phyloP scores from a whole-genome alignment of 1,140 invertebrate genomes.

The Pararge aegeria region DNA sequence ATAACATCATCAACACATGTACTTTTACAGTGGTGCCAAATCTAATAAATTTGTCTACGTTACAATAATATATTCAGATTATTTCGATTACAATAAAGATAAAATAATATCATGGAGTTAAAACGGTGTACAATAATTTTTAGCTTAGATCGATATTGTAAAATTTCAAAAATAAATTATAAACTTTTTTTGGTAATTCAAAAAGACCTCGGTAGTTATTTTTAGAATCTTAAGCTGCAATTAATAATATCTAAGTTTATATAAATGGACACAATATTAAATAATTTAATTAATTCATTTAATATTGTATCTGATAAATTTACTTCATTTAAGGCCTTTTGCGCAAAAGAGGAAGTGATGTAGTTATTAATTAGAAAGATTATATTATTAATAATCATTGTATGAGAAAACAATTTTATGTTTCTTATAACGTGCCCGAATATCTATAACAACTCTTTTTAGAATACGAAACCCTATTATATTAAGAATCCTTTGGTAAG shows the following conservation, averaged over 20 bases:
- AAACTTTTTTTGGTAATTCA: slow-evolving; percentile 12
- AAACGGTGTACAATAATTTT: slow-evolving; percentile 24
- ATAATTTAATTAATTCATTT: not conserved
- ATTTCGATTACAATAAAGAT: slow-evolving; percentile 13
- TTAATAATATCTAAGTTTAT: slow-evolving; percentile 5
- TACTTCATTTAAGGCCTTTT: not conserved
- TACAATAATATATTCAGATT: slow-evolving; percentile 5
- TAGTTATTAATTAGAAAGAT: no score
- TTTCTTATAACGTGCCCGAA: no score
- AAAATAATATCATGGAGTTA: slow-evolving; percentile 15
- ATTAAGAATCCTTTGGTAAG: not conserved
- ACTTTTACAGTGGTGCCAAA: slow-evolving; percentile 42
- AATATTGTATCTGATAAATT: not conserved
- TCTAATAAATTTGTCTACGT: slow-evolving; percentile 20
- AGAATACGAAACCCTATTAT: not conserved
- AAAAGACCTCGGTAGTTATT: slow-evolving; percentile 15
- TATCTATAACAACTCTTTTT: not conserved
- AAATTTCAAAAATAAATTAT: slow-evolving; percentile 29
- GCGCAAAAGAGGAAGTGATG: no score
- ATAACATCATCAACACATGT: slow-evolving; percentile 58
- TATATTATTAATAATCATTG: no score
- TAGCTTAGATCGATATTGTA: slow-evolving; percentile 20
- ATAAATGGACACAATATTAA: not conserved
- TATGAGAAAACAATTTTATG: no score
- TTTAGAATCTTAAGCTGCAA: slow-evolving; percentile 21